Percentiles rank a stretch among this genome's conserved stretches.
These are phyloP conservation scores for Parasteatoda tepidariorum DNA, from an alignment of 1,140 invertebrate species.

Conservation along the genomic window DNA sequence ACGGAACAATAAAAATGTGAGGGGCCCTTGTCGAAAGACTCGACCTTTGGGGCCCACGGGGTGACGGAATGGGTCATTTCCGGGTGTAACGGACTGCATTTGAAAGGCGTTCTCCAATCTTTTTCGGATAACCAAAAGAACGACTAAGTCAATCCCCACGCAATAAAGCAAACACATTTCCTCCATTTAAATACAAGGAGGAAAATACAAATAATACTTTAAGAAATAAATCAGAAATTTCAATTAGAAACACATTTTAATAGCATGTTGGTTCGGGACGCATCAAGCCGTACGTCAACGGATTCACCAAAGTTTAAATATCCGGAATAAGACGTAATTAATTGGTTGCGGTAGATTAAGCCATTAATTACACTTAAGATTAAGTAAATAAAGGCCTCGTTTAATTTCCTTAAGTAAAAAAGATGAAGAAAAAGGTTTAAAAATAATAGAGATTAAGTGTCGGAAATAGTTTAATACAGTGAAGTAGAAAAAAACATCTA, in stretches of 20 bases:
- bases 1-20: slow-evolving; percentile 38
- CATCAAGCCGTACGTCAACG: neutral
- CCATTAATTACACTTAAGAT: slow-evolving; percentile 17
- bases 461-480: too few species aligned
- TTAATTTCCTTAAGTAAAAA: too few species aligned
- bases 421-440: too few species aligned
- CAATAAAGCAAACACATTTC: slow-evolving; percentile 19
- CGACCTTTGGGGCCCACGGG: slow-evolving; percentile 44
- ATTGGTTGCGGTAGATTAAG: neutral
- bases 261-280: neutral
- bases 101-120: slow-evolving; percentile 15
- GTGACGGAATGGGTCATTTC: slow-evolving; percentile 36
- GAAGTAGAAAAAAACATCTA: too few species aligned
- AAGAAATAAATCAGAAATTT: neutral
- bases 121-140: slow-evolving; percentile 11
- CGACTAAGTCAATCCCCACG: slow-evolving; percentile 9
- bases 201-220: neutral
- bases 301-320: neutral
- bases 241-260: slow-evolving; percentile 28
- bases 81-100: slow-evolving; percentile 34
- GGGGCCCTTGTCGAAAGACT: slow-evolving; percentile 38
- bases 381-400: too few species aligned
- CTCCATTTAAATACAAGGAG: neutral
- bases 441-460: too few species aligned
- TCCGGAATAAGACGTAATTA: neutral